These are phyloP conservation scores for Pollenia labialis DNA, from an alignment of 2,888 invertebrate genomes.

Conservation along the genomic window DNA sequence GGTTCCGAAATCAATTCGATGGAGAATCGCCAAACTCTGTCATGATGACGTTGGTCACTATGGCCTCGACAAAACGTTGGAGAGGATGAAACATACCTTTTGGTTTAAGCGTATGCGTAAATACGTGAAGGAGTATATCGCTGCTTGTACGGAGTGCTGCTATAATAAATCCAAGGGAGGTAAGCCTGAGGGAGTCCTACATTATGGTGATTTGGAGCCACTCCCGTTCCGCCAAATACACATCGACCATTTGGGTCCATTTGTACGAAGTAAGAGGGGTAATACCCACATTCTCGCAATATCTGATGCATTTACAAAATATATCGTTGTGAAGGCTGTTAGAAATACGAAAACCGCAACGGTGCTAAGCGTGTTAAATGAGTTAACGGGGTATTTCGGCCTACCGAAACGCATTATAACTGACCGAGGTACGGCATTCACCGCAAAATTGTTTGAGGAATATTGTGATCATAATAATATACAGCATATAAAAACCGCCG, in stretches of 20 bases:
- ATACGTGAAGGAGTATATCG: constrained; percentile 37
- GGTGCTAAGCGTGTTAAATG: constrained; percentile 64
- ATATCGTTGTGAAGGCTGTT: constrained; percentile 67
- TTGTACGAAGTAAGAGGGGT: constrained; percentile 53
- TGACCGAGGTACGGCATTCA: constrained; percentile 73
- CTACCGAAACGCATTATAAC: constrained; percentile 74
- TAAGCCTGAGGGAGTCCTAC: too few relatives aligned
- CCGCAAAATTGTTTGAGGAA: neutral
- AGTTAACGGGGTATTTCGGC: constrained; percentile 74
- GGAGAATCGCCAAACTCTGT: constrained; percentile 62
- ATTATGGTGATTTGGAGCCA: too few relatives aligned
- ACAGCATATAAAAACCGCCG: too few relatives aligned
- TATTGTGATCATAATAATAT: too few relatives aligned
- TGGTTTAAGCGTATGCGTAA: constrained; percentile 67
- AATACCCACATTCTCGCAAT: constrained; percentile 64
- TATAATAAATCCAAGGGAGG: too few relatives aligned
- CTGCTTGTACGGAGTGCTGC: constrained; percentile 48
- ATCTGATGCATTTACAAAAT: constrained; percentile 70
- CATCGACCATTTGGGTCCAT: constrained; percentile 46
- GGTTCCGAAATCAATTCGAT: constrained; percentile 60
- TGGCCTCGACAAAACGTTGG: constrained; percentile 63
- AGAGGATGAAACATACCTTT: constrained; percentile 56
- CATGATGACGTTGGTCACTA: constrained; percentile 73
- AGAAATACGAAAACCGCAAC: constrained; percentile 63
- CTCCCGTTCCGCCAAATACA: too few relatives aligned